Conservation (phyloP, 2,888 invertebrate genomes). For the Eudasyphora cyanicolor region DNA sequence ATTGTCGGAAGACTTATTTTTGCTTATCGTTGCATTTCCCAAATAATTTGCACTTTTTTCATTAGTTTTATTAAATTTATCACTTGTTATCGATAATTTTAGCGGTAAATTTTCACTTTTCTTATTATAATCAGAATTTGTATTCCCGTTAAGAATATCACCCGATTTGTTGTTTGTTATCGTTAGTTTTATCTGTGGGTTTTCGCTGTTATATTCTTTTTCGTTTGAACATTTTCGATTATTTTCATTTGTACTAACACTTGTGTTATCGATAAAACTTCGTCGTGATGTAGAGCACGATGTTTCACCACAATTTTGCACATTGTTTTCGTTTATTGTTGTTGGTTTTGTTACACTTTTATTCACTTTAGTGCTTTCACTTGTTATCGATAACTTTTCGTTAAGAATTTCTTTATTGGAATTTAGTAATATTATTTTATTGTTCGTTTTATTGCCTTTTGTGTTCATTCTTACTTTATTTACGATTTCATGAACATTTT, state of each 20-base stretch:
- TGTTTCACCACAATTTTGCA: neutral
- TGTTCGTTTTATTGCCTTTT: neutral
- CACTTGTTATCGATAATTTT: conserved; percentile 17
- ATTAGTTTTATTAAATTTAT: neutral
- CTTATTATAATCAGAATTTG: neutral
- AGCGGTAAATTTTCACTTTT: neutral
- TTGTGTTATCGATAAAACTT: no score
- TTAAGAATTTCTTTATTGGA: no score
- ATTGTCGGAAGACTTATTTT: neutral
- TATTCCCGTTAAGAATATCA: neutral
- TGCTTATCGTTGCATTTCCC: conserved; percentile 1
- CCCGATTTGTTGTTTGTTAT: neutral
- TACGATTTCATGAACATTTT: neutral
- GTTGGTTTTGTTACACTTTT: neutral
- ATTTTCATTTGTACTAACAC: no score
- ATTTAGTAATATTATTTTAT: neutral
- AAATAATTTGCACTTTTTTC: no score
- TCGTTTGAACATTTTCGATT: no score
- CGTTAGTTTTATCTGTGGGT: neutral
- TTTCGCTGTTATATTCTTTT: no score
- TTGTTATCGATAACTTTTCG: neutral
- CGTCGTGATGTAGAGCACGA: no score
- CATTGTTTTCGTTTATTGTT: neutral
- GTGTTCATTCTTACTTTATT: neutral
- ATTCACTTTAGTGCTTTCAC: neutral